Evolutionary conservation across 92 coral and sea anemone genomes (phyloP), one percentile per base, ranked within the genome.

Genomic region (Micromussa lordhowensis): DNA sequence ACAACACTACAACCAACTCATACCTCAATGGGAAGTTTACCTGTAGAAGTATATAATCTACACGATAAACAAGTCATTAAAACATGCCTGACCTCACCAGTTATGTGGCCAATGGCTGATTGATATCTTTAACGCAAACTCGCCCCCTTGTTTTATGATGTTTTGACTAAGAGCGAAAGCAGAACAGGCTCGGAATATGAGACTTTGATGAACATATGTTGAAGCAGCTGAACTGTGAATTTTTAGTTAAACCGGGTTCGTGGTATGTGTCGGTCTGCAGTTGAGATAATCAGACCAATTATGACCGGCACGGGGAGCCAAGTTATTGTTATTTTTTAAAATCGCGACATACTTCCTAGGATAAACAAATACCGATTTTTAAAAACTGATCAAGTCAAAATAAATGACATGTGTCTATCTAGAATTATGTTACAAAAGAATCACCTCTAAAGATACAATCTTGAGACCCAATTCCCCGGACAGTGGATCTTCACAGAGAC

Each of bases 11-110:
- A 61, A 66, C 44, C 44, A 49, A 21, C 26, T 73, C 59, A 29
- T 49, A 51, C 68, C 49, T 70, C 49, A 53, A 49, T 69, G 21
- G 54, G 38, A 55, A 49, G 69, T 83, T 70, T 70, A 83, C 87
- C 87, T 19, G 63, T 5, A 63, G 75, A 85, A 73, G 81, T 85
- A 58, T 34, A 77, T 77, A 86, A 77, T 64, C 82, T 76, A 5
- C 21, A 28, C 28, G 77, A 64, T 86, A 86, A 86, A 76, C 89
- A 76, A 81, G 55, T 81, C 75, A 81, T 81, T 36, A 34, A 63
- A 81, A 59, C 74, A 81, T 24, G 66, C 57, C 49, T 77, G 83
- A 77, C 89, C 83, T 28, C 30, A 21, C 49, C 22, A 59, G 63
- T 5, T 86, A 11, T 66, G 76, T 64, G 49, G 75, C 83, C 22